Evolutionary conservation across 2,797 vertebrate genomes (phyloP).

Genomic region (Anas flavirostris): DNA sequence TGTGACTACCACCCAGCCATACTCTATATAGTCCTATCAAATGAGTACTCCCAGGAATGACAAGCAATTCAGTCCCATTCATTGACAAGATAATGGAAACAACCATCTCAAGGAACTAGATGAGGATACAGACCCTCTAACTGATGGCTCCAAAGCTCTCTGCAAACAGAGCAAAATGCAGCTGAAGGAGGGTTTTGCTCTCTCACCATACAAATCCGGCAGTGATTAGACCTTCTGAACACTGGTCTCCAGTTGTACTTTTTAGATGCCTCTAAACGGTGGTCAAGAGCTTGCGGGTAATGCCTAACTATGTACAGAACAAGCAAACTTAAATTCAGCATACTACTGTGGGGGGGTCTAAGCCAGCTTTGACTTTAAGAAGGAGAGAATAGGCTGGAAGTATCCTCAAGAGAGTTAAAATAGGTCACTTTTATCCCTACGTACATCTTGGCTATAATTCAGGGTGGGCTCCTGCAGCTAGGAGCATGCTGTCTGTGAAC

Average conservation of each 20-base stretch:
- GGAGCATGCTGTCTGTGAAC: not conserved
- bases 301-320: not conserved
- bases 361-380: constrained; percentile 18
- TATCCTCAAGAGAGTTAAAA: constrained; percentile 19
- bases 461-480: not conserved
- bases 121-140: not conserved
- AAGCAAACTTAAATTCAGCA: not conserved
- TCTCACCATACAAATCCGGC: not conserved
- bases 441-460: not conserved
- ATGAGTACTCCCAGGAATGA: not conserved
- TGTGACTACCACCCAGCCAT: not conserved
- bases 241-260: not conserved
- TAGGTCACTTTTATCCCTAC: constrained; percentile 6
- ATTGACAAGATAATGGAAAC: not conserved
- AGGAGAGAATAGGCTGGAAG: not conserved
- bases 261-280: not conserved
- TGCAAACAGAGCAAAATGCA: not conserved
- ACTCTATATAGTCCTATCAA: not conserved
- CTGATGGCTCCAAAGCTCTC: not conserved
- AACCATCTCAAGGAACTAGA: not conserved
- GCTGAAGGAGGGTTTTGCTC: not conserved
- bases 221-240: not conserved
- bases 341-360: not conserved
- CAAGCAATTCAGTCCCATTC: not conserved
- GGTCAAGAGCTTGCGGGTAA: not conserved